Percentiles rank a stretch among this genome's conserved stretches.
Conservation (phyloP, 2,888 invertebrate species). For the Laspeyria flexula region DNA sequence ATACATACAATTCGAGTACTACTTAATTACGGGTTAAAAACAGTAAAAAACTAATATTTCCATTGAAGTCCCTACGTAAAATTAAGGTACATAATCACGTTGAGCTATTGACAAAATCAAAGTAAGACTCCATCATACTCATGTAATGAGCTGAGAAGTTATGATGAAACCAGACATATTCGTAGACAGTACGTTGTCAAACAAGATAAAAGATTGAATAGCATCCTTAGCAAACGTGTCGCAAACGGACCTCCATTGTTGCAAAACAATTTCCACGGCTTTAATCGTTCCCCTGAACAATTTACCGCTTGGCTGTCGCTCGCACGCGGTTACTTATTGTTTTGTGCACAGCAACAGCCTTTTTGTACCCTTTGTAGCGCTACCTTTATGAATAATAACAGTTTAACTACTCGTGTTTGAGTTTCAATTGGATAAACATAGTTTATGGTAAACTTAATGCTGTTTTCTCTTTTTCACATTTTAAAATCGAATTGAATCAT, state of each 20-base stretch:
- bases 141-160: not conserved
- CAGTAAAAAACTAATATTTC: too few relatives aligned
- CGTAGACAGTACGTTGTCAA: constrained; percentile 31
- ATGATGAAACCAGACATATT: constrained; percentile 1
- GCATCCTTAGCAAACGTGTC: constrained; percentile 54
- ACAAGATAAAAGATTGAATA: constrained; percentile 60
- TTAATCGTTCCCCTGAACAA: constrained; percentile 67
- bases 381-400: constrained; percentile 47
- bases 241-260: constrained; percentile 58
- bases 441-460: not conserved
- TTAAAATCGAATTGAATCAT: too few relatives aligned
- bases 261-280: constrained; percentile 66
- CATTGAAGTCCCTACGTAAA: too few relatives aligned
- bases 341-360: constrained; percentile 48
- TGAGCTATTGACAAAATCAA: too few relatives aligned
- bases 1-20: too few relatives aligned
- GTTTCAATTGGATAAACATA: constrained; percentile 8
- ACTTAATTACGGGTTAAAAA: too few relatives aligned
- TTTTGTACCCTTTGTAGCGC: constrained; percentile 46
- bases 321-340: constrained; percentile 60
- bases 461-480: not conserved
- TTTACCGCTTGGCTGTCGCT: constrained; percentile 61
- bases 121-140: too few relatives aligned
- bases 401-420: constrained; percentile 36
- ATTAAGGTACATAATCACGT: too few relatives aligned